These are phyloP conservation scores for Mizuhopecten yessoensis DNA, from an alignment of 1,140 invertebrate genomes.

Conservation along the genomic window DNA sequence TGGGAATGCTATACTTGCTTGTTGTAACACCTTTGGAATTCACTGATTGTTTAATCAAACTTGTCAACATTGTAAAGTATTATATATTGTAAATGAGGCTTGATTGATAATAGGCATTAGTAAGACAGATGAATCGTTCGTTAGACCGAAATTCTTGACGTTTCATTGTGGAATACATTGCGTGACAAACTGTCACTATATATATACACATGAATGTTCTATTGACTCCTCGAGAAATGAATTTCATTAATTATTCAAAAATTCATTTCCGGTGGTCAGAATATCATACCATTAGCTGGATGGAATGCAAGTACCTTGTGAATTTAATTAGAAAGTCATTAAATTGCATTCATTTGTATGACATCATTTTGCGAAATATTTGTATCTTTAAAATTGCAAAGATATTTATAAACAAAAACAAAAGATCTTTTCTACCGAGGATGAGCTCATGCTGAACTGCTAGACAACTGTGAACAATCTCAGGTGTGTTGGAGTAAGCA, in stretches of 20 bases:
- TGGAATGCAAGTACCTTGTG: too few species aligned
- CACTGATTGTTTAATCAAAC: not conserved
- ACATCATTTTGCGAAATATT: not conserved
- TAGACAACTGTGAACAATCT: not conserved
- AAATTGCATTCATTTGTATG: too few species aligned
- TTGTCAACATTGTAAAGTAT: not conserved
- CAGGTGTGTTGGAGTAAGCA: not conserved
- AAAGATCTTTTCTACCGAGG: not conserved
- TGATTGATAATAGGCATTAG: not conserved
- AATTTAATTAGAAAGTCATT: too few species aligned
- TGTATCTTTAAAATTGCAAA: too few species aligned
- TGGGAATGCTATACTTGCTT: not conserved
- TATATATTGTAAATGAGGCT: not conserved
- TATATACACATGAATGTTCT: not conserved
- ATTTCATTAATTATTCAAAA: not conserved
- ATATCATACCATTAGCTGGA: too few species aligned
- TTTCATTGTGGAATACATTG: not conserved
- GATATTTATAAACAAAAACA: not conserved
- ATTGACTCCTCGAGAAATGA: not conserved
- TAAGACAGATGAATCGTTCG: constrained; percentile 20
- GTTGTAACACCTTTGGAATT: constrained; percentile 2
- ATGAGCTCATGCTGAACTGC: not conserved
- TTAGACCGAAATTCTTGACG: not conserved
- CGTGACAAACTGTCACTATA: not conserved
- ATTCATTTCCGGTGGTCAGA: not conserved